Conservation (phyloP, 2,113 vertebrate genomes). For the Tinamus guttatus region DNA sequence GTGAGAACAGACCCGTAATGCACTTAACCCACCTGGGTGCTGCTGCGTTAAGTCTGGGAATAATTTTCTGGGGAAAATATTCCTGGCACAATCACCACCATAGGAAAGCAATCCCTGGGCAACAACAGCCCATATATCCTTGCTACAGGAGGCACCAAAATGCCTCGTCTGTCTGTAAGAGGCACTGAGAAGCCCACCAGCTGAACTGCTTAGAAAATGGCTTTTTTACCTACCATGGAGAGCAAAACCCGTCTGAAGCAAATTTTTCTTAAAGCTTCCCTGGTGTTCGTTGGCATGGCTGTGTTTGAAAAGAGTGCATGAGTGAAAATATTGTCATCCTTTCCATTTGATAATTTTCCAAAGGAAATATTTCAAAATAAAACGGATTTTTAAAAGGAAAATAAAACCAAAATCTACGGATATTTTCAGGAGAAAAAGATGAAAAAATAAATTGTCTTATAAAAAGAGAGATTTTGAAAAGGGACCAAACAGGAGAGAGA, state of each 20-base stretch:
- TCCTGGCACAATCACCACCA: not conserved
- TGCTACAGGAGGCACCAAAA: not conserved
- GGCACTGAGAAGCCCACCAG: fast-evolving
- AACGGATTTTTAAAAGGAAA: not conserved
- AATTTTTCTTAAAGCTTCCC: not conserved
- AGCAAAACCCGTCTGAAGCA: not conserved
- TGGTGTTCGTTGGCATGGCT: not conserved
- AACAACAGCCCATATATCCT: not conserved
- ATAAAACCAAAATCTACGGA: not conserved
- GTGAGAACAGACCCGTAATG: not conserved
- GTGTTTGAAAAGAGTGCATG: not conserved
- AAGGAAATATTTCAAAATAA: not conserved
- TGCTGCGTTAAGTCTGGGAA: not conserved
- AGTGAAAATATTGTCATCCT: not conserved
- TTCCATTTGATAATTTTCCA: not conserved
- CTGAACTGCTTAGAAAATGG: not conserved
- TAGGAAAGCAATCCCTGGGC: not conserved
- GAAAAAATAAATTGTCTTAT: not conserved
- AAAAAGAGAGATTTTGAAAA: not conserved
- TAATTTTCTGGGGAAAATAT: not conserved
- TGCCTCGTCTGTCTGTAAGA: fast-evolving
- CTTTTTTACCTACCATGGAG: no score
- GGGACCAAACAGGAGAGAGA: not conserved
- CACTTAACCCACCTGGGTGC: not conserved
- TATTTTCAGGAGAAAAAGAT: not conserved